phyloP scores from a whole-genome alignment of 2,888 invertebrate genomes.

The Cryptus viduatorius region DNA sequence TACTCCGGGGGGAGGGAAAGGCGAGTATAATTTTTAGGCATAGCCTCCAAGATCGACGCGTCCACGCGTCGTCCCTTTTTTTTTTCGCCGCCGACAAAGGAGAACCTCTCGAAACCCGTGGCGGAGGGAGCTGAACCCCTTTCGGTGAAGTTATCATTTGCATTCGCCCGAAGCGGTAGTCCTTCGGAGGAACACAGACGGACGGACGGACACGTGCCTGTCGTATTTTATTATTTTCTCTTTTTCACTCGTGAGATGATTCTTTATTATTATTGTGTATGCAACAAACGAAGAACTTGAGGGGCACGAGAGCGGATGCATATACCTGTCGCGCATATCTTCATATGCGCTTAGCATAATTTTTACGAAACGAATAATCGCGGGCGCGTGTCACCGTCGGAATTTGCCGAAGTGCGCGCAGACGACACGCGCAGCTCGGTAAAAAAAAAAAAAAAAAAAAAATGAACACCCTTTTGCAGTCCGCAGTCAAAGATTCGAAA shows the following conservation, averaged over 20 bases:
- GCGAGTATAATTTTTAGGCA: constrained; percentile 44
- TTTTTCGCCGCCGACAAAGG: constrained; percentile 70
- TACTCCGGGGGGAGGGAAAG: constrained; percentile 19
- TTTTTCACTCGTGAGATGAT: constrained; percentile 15
- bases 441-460: neutral
- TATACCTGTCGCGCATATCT: neutral
- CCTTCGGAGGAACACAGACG: constrained; percentile 27
- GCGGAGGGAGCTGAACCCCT: constrained; percentile 68
- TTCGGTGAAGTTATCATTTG: constrained; percentile 76
- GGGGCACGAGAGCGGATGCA: constrained; percentile 1
- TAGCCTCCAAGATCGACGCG: constrained; percentile 45
- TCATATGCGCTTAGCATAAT: constrained; percentile 77
- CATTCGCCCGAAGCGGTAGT: constrained; percentile 73
- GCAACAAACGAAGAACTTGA: neutral
- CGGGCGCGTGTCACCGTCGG: constrained; percentile 19
- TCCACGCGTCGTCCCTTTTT: constrained; percentile 53
- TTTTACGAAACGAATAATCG: constrained; percentile 79
- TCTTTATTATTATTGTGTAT: neutral
- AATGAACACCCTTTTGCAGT: neutral
- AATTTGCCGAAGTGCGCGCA: neutral
- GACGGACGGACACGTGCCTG: constrained; percentile 69
- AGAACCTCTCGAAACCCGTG: constrained; percentile 10
- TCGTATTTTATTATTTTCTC: constrained; percentile 8
- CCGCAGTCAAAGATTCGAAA: neutral
- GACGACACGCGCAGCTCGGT: neutral